Base-by-base conservation (phyloP, 2,888 invertebrate species). In the Micoletzkya japonica region DNA sequence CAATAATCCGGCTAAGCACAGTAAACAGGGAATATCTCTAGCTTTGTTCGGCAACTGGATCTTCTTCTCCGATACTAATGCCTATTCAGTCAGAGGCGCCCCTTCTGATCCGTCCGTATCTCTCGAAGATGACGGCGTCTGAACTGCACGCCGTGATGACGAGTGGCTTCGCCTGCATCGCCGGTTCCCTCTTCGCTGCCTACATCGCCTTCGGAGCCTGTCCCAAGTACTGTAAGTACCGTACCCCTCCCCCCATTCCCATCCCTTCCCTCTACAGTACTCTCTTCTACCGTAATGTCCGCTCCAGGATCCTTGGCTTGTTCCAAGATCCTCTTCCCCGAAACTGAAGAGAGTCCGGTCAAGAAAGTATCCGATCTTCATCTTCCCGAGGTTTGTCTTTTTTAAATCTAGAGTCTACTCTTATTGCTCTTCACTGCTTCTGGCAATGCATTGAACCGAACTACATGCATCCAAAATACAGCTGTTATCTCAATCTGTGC, bases 211-310 rank as follows among this genome's bases (percentile, higher is more conserved):
- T 79, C 37, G 79, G 79, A 63, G 79, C 79, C 1, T 79, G 79
- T 63, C 79, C 79, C 49, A 58, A 59, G 34, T 58, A 59, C 36
- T 36, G 69, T 59, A n/a, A 37, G 67, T 10, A 75, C n/a, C 24
- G 10, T 20, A 49, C 49, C 44, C 32, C 34, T 20, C 7, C 37
- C 24, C n/a, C n/a, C n/a, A n/a, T n/a, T n/a, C 4, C 2, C 80
- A 0, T 90, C 91, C 59, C 91, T 95, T 0, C 17, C n/a, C 66
- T 26, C 92, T 95, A 86, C 87, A 67, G 67, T 97, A 50, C 91
- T 97, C 74, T 93, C 95, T 0, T 93, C 96, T 0, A 93, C 93
- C 74, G 91, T 97, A 0, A 95, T 97, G 95, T 93, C 95, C 0
- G 95, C 96, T 0, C 96, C 96, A 0, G 94, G 94, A 0, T 92